Percentiles rank a stretch among this genome's conserved stretches.
phyloP scores from a whole-genome alignment of 2,888 invertebrate genomes.

The Synergus japonicus region DNA sequence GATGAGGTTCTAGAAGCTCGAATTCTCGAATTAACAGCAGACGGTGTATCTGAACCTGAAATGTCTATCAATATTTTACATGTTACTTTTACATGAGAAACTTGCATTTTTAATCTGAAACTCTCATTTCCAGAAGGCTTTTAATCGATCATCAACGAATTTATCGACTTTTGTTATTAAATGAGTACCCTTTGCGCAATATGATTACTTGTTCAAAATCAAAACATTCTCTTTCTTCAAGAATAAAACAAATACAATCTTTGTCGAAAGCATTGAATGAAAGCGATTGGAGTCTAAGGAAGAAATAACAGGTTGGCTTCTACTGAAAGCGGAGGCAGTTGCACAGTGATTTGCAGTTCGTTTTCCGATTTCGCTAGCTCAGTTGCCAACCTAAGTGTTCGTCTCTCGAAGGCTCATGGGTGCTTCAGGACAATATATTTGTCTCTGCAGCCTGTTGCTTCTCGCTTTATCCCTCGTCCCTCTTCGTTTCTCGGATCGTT shows the following conservation, averaged over 20 bases:
- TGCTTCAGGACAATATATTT: slow-evolving; percentile 37
- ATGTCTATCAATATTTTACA: background rate
- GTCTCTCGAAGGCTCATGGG: slow-evolving; percentile 38
- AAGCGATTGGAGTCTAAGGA: background rate
- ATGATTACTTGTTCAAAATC: too few species aligned
- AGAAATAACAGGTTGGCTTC: slow-evolving; percentile 28
- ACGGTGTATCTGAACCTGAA: slow-evolving; percentile 9
- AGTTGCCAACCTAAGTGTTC: slow-evolving; percentile 41
- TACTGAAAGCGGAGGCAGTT: slow-evolving; percentile 27
- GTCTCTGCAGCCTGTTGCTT: slow-evolving; percentile 37
- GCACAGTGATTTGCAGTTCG: slow-evolving; percentile 39
- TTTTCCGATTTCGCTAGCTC: slow-evolving; percentile 36
- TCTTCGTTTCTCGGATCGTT: background rate
- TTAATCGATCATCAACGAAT: background rate
- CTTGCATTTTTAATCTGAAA: background rate
- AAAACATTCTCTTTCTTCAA: too few species aligned
- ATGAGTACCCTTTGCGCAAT: too few species aligned
- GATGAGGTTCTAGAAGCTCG: background rate
- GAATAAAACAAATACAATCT: too few species aligned
- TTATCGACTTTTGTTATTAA: too few species aligned
- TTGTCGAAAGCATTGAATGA: too few species aligned
- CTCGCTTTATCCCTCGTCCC: slow-evolving; percentile 21
- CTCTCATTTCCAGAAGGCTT: background rate
- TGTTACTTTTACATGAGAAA: background rate
- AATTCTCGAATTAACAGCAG: slow-evolving; percentile 3